Evolutionary conservation across 2,888 invertebrate species (phyloP).

Genomic region (Chloroclystis v-ata): DNA sequence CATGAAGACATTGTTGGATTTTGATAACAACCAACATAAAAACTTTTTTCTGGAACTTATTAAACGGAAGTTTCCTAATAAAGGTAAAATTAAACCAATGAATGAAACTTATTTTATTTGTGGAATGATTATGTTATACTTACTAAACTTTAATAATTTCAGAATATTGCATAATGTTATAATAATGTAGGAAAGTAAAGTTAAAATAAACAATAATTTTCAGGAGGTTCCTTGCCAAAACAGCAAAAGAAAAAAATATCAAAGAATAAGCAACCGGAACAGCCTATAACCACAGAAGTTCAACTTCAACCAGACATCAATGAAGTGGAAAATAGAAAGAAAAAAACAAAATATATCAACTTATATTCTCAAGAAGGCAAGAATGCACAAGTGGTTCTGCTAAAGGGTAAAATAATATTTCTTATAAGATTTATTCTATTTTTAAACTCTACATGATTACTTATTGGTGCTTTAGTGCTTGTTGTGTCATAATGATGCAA

Average conservation of each 20-base stretch:
- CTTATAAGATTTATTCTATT: no score
- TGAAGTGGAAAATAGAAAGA: slow-evolving; percentile 60
- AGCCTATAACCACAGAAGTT: slow-evolving; percentile 33
- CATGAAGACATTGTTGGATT: slow-evolving; percentile 85
- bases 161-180: no score
- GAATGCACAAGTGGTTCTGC: slow-evolving; percentile 73
- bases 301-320: slow-evolving; percentile 28
- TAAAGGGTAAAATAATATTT: slow-evolving; percentile 22
- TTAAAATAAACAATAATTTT: slow-evolving; percentile 14
- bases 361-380: slow-evolving; percentile 85
- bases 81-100: slow-evolving; percentile 36
- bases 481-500: no score
- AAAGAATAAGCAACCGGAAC: slow-evolving; percentile 56
- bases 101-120: neutral
- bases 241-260: slow-evolving; percentile 68
- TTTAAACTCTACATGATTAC: no score
- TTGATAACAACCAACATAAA: slow-evolving; percentile 81
- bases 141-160: no score
- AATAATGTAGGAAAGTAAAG: neutral
- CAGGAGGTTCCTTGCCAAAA: slow-evolving; percentile 46
- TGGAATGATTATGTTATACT: no score
- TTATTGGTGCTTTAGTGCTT: no score
- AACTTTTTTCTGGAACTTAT: slow-evolving; percentile 81
- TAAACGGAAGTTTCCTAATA: slow-evolving; percentile 69
- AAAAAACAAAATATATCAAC: slow-evolving; percentile 85